These are phyloP conservation scores for Acromyrmex charruanus DNA, from an alignment of 1,140 invertebrate species.

Conservation along the genomic window DNA sequence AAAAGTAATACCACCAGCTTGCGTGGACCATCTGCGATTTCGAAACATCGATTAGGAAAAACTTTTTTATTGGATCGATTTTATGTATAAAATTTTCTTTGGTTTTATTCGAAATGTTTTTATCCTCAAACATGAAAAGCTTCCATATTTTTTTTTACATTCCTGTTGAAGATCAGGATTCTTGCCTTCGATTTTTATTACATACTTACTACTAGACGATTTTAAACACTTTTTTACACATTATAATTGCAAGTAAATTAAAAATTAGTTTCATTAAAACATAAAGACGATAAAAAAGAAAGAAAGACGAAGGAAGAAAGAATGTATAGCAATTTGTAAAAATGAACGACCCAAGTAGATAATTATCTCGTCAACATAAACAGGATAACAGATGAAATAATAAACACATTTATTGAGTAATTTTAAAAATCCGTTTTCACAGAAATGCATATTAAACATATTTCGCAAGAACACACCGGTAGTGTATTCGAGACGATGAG, in stretches of 20 bases:
- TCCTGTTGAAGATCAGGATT: not conserved
- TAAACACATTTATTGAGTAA: not conserved
- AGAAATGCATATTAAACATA: not conserved
- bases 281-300: not conserved
- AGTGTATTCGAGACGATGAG: not conserved
- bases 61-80: not conserved
- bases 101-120: not conserved
- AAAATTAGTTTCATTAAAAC: not conserved
- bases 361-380: slow-evolving; percentile 18
- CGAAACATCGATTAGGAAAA: slow-evolving; percentile 74
- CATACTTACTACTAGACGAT: not conserved
- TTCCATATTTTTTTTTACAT: not conserved
- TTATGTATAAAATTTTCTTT: not conserved
- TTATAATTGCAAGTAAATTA: not conserved
- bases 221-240: not conserved
- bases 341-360: not conserved
- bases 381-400: not conserved
- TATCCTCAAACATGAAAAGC: not conserved
- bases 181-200: not conserved
- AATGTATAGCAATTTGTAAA: not conserved
- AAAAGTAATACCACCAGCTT: slow-evolving; percentile 99
- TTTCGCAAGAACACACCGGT: not conserved
- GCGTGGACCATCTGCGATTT: slow-evolving; percentile 94
- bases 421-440: not conserved
- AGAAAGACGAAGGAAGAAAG: not conserved